These are phyloP conservation scores for Atrina japonica DNA, from an alignment of 2,888 invertebrate genomes.

Conservation along the genomic window DNA sequence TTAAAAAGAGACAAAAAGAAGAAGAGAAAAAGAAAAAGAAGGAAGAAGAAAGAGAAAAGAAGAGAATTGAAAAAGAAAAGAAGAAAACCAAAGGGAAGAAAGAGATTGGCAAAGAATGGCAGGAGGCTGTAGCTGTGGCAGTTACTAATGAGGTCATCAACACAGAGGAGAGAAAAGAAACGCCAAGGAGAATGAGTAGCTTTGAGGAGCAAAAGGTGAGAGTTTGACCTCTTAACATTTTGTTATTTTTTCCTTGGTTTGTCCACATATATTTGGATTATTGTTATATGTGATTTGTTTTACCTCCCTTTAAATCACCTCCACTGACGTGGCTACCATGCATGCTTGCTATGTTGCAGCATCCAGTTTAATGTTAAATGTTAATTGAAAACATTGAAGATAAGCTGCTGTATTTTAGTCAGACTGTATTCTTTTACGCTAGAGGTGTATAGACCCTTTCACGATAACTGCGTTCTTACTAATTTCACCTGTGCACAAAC, in stretches of 20 bases:
- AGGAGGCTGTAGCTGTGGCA: conserved; percentile 49
- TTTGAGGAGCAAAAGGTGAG: conserved; percentile 59
- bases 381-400: too few relatives aligned
- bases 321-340: too few relatives aligned
- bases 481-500: too few relatives aligned
- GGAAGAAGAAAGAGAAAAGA: conserved; percentile 56
- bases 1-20: conserved; percentile 53
- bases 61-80: conserved; percentile 55
- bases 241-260: background rate
- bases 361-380: too few relatives aligned
- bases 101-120: conserved; percentile 55
- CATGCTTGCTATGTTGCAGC: too few relatives aligned
- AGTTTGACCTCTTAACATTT: conserved; percentile 22
- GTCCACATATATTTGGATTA: too few relatives aligned
- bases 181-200: conserved; percentile 53
- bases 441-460: too few relatives aligned
- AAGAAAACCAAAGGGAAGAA: conserved; percentile 41
- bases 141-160: conserved; percentile 21
- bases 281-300: too few relatives aligned
- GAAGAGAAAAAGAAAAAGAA: conserved; percentile 58
- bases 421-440: too few relatives aligned
- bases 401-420: too few relatives aligned
- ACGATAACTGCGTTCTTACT: too few relatives aligned
- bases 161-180: conserved; percentile 10
- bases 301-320: too few relatives aligned